Evolutionary conservation across 1,140 invertebrate genomes (phyloP).

Genomic region (Galleria mellonella): DNA sequence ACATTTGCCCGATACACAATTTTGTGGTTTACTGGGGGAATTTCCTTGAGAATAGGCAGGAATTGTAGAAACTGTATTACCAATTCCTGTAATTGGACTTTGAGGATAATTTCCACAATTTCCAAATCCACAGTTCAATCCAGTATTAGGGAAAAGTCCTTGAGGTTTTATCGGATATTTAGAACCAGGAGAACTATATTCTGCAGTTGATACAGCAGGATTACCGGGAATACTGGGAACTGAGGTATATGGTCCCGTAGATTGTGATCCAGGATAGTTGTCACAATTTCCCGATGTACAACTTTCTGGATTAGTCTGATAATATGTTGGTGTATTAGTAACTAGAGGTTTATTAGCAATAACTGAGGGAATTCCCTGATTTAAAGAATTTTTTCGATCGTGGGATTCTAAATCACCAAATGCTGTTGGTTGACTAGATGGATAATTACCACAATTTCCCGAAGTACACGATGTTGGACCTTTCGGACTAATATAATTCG

Average conservation of each 20-base stretch:
- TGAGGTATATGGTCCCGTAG: too few species aligned
- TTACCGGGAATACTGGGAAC: too few species aligned
- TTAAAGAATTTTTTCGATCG: too few species aligned
- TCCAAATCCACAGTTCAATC: not conserved
- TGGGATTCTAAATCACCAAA: too few species aligned
- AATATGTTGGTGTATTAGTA: not conserved
- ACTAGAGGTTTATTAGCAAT: conserved; percentile 15
- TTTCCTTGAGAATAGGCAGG: not conserved
- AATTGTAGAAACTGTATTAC: not conserved
- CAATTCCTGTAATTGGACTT: too few species aligned
- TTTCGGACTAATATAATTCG: too few species aligned
- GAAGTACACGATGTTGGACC: not conserved
- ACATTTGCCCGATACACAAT: not conserved
- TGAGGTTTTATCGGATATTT: not conserved
- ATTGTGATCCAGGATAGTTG: not conserved
- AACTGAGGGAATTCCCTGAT: not conserved
- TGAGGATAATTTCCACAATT: not conserved
- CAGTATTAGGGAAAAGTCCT: not conserved
- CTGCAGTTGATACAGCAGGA: too few species aligned
- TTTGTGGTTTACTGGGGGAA: not conserved
- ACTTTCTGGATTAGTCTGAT: not conserved
- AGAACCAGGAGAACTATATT: not conserved
- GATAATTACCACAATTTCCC: not conserved
- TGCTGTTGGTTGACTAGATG: conserved; percentile 21
- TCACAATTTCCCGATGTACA: conserved; percentile 13